phyloP scores from a whole-genome alignment of 2,113 vertebrate genomes.

The Ictalurus furcatus region DNA sequence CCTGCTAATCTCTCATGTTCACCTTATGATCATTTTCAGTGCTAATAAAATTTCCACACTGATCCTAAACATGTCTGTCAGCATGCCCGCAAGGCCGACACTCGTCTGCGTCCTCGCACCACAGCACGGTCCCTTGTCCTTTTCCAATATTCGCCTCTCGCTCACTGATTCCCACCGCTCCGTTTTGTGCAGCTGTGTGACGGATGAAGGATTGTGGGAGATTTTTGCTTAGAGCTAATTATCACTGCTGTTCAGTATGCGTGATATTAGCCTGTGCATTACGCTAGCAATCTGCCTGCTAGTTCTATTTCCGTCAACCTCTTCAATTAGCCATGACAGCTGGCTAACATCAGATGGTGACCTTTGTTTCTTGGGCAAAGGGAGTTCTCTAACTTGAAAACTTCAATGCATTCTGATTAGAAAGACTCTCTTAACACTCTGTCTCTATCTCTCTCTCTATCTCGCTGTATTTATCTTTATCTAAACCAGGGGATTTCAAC shows the following conservation, averaged over 20 bases:
- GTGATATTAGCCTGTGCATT: slow-evolving; percentile 57
- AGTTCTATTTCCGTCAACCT: slow-evolving; percentile 62
- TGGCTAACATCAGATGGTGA: slow-evolving; percentile 51
- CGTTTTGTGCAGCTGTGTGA: slow-evolving; percentile 46
- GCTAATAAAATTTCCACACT: neutral
- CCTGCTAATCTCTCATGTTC: neutral
- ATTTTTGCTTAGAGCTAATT: slow-evolving; percentile 65
- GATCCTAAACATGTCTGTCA: slow-evolving; percentile 4
- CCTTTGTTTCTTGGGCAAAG: slow-evolving; percentile 9
- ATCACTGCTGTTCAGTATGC: slow-evolving; percentile 54
- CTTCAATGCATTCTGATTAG: neutral
- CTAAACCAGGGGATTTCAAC: neutral
- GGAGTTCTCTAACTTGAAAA: neutral
- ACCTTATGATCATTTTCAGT: neutral
- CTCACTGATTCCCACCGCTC: slow-evolving; percentile 35
- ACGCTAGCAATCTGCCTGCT: slow-evolving; percentile 49
- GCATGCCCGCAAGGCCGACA: neutral
- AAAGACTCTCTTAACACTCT: neutral
- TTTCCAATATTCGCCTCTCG: slow-evolving; percentile 53
- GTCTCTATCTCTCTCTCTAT: neutral
- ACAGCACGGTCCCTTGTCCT: slow-evolving; percentile 39
- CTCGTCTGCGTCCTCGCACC: slow-evolving; percentile 13
- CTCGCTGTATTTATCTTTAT: neutral
- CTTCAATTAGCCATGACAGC: slow-evolving; percentile 66
- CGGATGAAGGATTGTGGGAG: slow-evolving; percentile 53